Evolutionary conservation across 2,888 invertebrate species (phyloP).

Genomic region (Acronicta psi): DNA sequence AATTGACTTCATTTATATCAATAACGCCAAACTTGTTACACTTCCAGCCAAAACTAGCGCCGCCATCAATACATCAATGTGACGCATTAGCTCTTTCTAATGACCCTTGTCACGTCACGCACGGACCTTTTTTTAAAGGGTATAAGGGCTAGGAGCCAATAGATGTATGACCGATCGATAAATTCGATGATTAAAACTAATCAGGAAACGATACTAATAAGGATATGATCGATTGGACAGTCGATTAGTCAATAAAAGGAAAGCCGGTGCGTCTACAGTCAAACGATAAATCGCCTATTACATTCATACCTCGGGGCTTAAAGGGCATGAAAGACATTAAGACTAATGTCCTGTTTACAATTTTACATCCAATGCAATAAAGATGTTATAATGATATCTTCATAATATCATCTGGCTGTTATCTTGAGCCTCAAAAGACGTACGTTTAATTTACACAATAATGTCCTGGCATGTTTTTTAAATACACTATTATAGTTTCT

Average conservation of each 20-base stretch:
- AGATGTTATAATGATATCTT: too few relatives aligned
- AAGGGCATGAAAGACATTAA: background rate
- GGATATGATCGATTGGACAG: slow-evolving; percentile 43
- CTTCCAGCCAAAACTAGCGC: slow-evolving; percentile 8
- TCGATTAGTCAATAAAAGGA: slow-evolving; percentile 23
- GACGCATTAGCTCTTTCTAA: slow-evolving; percentile 49
- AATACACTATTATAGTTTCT: background rate
- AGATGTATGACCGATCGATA: slow-evolving; percentile 9
- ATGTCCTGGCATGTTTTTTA: background rate
- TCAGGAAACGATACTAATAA: slow-evolving; percentile 45
- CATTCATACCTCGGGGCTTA: background rate
- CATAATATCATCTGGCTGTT: background rate
- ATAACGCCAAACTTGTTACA: slow-evolving; percentile 4
- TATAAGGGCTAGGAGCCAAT: slow-evolving; percentile 17
- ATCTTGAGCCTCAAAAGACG: background rate
- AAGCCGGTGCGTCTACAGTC: background rate
- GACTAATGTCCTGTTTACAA: background rate
- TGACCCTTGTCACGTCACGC: slow-evolving; percentile 33
- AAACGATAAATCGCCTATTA: background rate
- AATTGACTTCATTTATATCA: slow-evolving; percentile 1
- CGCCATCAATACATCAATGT: slow-evolving; percentile 32
- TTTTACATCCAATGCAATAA: background rate
- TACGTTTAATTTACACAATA: background rate
- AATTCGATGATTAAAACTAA: slow-evolving; percentile 38
- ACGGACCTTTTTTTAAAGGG: slow-evolving; percentile 35